Evolutionary conservation across 2,113 vertebrate species (phyloP), one percentile per base, ranked within the genome.

Genomic region (Thunnus thynnus): DNA sequence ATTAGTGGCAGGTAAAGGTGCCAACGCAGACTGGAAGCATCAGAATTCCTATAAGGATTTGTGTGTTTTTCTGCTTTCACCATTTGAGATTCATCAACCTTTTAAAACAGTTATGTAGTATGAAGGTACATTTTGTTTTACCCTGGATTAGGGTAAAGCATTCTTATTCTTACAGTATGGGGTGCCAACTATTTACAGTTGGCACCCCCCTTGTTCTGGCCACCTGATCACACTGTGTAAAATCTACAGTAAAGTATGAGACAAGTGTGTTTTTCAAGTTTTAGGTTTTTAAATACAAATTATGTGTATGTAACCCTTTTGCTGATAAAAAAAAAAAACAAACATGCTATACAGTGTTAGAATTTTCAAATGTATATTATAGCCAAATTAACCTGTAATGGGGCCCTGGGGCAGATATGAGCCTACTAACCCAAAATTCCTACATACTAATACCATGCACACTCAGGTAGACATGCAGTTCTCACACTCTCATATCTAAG

Each of bases 31-130:
- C 46, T 64, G 60, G 57, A 80, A 52, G 14, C 60, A 57, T 73
- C 50, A 65, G 7, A 27, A 66, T 54, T 51, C 13, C 44, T 36
- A 44, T 5, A 65, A 60, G 13, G 20, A 64, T 82, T 78, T 64
- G 11, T 69, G 17, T 14, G 52, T 76, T 77, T 80, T 69, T 51
- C 9, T 61, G 41, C 36, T 69, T 84, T 81, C 5, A 14, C 10
- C 27, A 3, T 32, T 11, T 64, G 13, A 61, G 22, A 56, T 77
- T 60, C 46, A 36, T 50, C 25, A 14, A 9, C 41, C 32, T 41
- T 36, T 46, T 22, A 20, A 46, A 20, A 22, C 17, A 76, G 46
- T 16, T 20, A 18, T 63, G 48, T 16, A 67, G 20, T 32, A 4
- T 54, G 6, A 12, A 22, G 13, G 36, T 36, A 51, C 16, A 48